Percentiles rank a stretch among this genome's conserved stretches.
Conservation (phyloP, 2,797 vertebrate species). For the Myotis vivesi region DNA sequence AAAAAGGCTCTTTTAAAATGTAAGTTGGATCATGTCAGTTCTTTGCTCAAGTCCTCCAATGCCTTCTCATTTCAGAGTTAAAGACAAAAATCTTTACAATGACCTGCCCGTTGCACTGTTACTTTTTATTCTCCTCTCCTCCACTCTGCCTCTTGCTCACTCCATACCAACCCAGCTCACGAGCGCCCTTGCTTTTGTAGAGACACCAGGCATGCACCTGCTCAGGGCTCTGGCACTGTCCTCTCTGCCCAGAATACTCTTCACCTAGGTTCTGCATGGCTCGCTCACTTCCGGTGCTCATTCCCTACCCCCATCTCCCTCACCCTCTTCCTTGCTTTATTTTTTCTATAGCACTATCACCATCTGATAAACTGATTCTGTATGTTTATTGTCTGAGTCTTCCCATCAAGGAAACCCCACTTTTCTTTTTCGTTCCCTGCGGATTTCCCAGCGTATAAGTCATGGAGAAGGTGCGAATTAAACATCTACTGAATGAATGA, state of each 20-base stretch:
- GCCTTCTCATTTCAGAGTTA: neutral
- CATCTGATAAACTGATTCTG: neutral
- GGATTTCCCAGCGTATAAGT: neutral
- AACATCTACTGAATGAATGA: neutral
- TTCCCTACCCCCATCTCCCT: neutral
- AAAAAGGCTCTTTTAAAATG: neutral
- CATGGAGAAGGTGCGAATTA: neutral
- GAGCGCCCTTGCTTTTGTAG: neutral
- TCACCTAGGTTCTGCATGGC: neutral
- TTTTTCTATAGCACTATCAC: neutral
- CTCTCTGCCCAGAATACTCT: neutral
- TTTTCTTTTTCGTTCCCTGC: neutral
- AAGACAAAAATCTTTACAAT: neutral
- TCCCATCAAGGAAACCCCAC: neutral
- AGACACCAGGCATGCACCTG: neutral
- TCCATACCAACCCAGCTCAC: neutral
- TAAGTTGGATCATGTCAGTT: neutral
- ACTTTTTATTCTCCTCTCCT: neutral
- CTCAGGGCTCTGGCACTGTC: neutral
- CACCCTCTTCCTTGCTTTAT: neutral
- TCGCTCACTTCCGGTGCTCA: neutral
- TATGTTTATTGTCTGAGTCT: neutral
- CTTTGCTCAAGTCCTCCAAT: neutral
- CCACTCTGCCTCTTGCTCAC: neutral
- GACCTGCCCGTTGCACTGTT: neutral